Base-by-base conservation (phyloP, 1,140 invertebrate species). In the Listronotus oregonensis region DNA sequence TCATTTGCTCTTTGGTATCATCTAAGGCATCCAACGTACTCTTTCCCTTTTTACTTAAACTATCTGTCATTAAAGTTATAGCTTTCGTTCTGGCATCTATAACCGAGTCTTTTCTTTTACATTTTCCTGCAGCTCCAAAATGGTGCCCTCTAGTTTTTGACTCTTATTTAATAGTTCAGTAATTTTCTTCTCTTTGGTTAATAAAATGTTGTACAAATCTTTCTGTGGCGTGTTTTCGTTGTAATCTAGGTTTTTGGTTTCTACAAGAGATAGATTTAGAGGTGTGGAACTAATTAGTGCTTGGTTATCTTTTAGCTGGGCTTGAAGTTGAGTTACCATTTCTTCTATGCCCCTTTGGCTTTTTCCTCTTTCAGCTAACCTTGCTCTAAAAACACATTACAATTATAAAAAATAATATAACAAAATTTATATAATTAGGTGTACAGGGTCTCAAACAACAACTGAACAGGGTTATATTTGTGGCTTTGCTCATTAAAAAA, bases 71-170 rank as follows among this genome's bases (percentile, higher is more conserved):
- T 57, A 92, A 79, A n/a, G 88, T 86, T 37, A 90, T 86, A 15
- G 92, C 92, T 80, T 89, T 87, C 67, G 90, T 93, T 78, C 92
- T 86, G 10, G 92, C 88, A 78, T 91, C 86, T 73, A 94, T 92
- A 44, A 95, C 89, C 73, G 89, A 88, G 77, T 94, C 91, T 78
- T 94, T 94, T 94, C 92, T 73, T 88, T 88, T 15, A 93, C 82
- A 79, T 88, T 90, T 79, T 94, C 92, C 80, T 89, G 86, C 56
- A 90, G 80, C 79, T 90, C 88, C 37, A 90, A 73, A 50, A 90
- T 82, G 66, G 80, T 83, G 9, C 82, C 83, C 75, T 91, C 87
- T 67, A 90, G 76, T 75, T 86, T 84, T 66, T 82, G 77, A 59
- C 88, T 82, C 77, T 83, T 86, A 15, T 70, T 70, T 75, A 78